phyloP scores from a whole-genome alignment of 2,888 invertebrate species.

The Plebejus melissa region DNA sequence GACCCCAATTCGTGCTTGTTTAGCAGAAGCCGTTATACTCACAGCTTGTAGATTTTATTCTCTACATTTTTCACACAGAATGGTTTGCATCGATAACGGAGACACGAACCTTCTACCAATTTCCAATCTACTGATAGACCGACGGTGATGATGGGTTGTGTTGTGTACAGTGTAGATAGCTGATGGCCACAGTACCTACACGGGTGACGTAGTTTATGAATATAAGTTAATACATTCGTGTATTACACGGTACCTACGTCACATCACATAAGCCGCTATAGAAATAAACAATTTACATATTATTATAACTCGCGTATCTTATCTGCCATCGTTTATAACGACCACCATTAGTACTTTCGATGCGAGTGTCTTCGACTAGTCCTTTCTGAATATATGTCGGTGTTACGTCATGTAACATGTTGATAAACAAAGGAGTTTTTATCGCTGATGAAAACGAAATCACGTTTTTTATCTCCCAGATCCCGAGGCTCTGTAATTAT shows the following conservation, averaged over 20 bases:
- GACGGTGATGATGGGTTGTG: not conserved
- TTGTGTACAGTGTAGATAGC: not conserved
- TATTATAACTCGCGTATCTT: not conserved
- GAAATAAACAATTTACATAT: not conserved
- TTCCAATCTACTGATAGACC: not conserved
- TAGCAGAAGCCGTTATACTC: not conserved
- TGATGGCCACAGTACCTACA: not conserved
- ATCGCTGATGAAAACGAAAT: slow-evolving; percentile 4
- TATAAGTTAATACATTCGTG: not conserved
- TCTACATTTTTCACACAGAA: not conserved
- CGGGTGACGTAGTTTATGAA: not conserved
- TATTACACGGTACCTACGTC: not conserved
- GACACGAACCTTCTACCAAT: not conserved
- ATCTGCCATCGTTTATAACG: not conserved
- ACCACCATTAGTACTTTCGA: not conserved
- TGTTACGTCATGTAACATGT: slow-evolving; percentile 1
- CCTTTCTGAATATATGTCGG: not conserved
- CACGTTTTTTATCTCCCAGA: not conserved
- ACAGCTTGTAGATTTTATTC: not conserved
- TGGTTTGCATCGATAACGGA: not conserved
- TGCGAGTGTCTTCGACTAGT: not conserved
- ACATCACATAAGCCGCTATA: not conserved
- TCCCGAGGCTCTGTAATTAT: not conserved
- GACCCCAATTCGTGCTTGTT: not conserved
- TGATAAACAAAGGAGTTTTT: slow-evolving; percentile 7